Evolutionary conservation across 2,113 vertebrate species (phyloP), one percentile per base, ranked within the genome.

Genomic region (Bucco capensis): DNA sequence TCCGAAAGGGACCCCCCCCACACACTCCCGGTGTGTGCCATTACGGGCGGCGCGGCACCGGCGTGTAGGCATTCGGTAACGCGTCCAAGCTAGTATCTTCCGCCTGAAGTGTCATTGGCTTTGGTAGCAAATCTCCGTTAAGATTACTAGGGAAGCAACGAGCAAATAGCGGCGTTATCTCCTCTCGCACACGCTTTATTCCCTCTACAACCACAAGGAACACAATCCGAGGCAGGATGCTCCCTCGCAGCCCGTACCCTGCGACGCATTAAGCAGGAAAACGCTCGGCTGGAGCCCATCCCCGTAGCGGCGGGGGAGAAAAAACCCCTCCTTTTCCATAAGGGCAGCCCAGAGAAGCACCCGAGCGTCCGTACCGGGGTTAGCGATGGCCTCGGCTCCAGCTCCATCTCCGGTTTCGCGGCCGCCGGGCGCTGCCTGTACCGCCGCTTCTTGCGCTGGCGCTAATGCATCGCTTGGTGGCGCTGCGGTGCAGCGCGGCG

Each of bases 401-500:
- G 19, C 42, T 25, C 13, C 17, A 21, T 47, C 21, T 31, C 38
- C 8, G 25, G 69, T 25, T 53, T 30, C 17, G 12, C 27, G 15
- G 35, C 10, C 19, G 28, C 49, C 42, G n/a, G 37, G 57, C 49
- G 31, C 61, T 23, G 56, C 40, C 35, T 37, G 72, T 56, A 65
- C 83, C 46, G 83, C 80, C 13, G 15, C 27, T 60, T 35, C 30
- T 49, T 73, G 85, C 60, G 5, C 6, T 93, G 62, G 24, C 75
- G 54, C 37, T 14, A 8, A 1, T 12, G 2, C 10, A 84, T 84
- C 97, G 78, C 97, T 73, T 94, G 97, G 97, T 96, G 97, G 97
- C 97, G 97, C 97, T 96, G 96, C 54, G 86, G 62, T 78, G 91
- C 97, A 96, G 89, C 40, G 28, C 64, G 77, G 93, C 77, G 91